A percentile compares a stretch with the other conserved stretches of the same genome.
These are phyloP conservation scores for Syngnathus rostellatus DNA, from an alignment of 2,797 vertebrate genomes.

Conservation along the genomic window DNA sequence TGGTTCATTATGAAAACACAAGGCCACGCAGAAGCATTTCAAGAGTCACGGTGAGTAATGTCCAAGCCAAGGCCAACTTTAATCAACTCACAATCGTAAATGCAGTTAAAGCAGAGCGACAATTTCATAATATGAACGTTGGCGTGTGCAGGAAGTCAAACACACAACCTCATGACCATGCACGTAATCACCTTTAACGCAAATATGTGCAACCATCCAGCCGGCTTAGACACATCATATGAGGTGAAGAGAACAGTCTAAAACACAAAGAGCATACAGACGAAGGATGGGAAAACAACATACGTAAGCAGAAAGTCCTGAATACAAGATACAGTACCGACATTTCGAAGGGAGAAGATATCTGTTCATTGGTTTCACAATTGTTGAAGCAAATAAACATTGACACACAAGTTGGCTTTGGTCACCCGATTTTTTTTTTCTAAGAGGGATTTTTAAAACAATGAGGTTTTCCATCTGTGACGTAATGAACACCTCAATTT, in stretches of 20 bases:
- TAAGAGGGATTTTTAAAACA: background rate
- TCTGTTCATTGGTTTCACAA: background rate
- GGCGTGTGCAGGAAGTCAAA: background rate
- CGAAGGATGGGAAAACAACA: constrained; percentile 11
- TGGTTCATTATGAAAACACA: background rate
- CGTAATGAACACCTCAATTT: no score
- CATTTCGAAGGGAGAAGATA: constrained; percentile 28
- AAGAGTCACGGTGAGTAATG: constrained; percentile 27
- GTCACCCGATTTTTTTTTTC: background rate
- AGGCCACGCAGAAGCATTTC: constrained; percentile 11
- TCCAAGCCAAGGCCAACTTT: constrained; percentile 1
- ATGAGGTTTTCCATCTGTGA: background rate
- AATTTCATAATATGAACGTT: background rate
- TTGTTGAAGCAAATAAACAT: background rate
- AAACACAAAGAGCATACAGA: constrained; percentile 5
- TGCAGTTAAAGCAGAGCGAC: constrained; percentile 26
- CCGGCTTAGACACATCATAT: constrained; percentile 73
- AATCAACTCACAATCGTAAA: background rate
- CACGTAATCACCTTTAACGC: constrained; percentile 79
- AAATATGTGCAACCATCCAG: constrained; percentile 75
- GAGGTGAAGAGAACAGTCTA: constrained; percentile 41
- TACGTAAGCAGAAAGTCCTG: constrained; percentile 28
- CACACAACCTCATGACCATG: constrained; percentile 56
- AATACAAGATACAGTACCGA: constrained; percentile 30
- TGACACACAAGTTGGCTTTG: background rate